A percentile compares a stretch with the other conserved stretches of the same genome.
Conservation (phyloP, 2,888 invertebrate species). For the Hipparchia semele region DNA sequence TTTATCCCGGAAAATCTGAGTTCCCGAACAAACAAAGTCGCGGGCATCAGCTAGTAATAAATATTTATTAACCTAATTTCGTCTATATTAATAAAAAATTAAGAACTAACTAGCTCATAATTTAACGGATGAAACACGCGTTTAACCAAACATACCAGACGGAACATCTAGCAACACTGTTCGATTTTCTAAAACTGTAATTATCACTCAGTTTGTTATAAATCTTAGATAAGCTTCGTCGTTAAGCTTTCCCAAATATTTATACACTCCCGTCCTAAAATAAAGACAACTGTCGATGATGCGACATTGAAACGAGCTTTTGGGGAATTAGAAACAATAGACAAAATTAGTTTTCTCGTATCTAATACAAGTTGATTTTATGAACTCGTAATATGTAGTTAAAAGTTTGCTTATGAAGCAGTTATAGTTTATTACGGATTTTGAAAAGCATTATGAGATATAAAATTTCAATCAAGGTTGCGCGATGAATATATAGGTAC, state of each 20-base stretch:
- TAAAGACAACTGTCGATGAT: constrained; percentile 29
- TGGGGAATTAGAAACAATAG: constrained; percentile 8
- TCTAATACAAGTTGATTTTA: constrained; percentile 11
- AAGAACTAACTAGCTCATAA: too few relatives aligned
- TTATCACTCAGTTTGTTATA: constrained; percentile 9
- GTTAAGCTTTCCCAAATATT: constrained; percentile 30
- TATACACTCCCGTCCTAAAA: constrained; percentile 26
- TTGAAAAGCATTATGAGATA: constrained; percentile 18
- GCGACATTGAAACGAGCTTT: constrained; percentile 35
- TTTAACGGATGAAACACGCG: background rate
- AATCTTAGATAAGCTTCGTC: constrained; percentile 14
- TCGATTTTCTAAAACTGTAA: constrained; percentile 15
- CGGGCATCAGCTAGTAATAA: too few relatives aligned
- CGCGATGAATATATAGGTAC: background rate
- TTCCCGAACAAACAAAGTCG: too few relatives aligned
- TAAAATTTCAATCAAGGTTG: constrained; percentile 23
- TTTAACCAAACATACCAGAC: background rate
- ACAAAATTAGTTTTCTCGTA: constrained; percentile 6
- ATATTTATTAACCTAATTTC: too few relatives aligned
- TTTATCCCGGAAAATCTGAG: too few relatives aligned
- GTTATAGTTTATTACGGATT: constrained; percentile 22
- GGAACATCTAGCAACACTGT: background rate
- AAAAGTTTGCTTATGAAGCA: constrained; percentile 20
- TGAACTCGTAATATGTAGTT: constrained; percentile 16
- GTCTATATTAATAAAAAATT: too few relatives aligned